phyloP scores from a whole-genome alignment of 2,113 vertebrate genomes.

The Corythornis cristatus region DNA sequence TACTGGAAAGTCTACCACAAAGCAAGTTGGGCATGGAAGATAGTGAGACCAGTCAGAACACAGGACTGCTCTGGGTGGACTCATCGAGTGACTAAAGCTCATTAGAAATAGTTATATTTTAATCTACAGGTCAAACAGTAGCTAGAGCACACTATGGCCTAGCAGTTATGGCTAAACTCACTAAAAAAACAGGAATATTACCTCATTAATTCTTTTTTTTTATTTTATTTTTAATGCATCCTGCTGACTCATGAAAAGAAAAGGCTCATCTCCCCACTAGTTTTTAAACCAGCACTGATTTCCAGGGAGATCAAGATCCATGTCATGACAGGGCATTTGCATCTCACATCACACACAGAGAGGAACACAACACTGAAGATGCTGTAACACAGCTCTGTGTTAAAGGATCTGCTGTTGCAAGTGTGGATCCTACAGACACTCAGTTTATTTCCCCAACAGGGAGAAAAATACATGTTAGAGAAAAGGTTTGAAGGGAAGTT shows the following conservation, averaged over 20 bases:
- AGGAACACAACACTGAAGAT: not conserved
- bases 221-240: not conserved
- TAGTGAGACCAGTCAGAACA: not conserved
- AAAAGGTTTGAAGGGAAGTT: not conserved
- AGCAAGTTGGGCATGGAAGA: not conserved
- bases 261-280: not conserved
- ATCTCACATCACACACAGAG: not conserved
- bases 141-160: not conserved
- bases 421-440: fast-evolving
- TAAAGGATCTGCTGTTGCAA: not conserved
- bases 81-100: not conserved
- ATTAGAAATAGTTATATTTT: not conserved
- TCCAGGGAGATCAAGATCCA: not conserved
- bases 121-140: not conserved
- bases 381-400: not conserved
- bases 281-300: fast-evolving
- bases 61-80: not conserved
- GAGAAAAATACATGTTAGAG: not conserved
- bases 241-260: not conserved
- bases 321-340: not conserved
- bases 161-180: not conserved
- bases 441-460: not conserved
- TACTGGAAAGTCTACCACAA: not conserved
- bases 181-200: not conserved
- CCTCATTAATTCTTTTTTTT: not conserved